These are phyloP conservation scores for Pollachius pollachius DNA, from an alignment of 2,113 vertebrate species.

Conservation along the genomic window DNA sequence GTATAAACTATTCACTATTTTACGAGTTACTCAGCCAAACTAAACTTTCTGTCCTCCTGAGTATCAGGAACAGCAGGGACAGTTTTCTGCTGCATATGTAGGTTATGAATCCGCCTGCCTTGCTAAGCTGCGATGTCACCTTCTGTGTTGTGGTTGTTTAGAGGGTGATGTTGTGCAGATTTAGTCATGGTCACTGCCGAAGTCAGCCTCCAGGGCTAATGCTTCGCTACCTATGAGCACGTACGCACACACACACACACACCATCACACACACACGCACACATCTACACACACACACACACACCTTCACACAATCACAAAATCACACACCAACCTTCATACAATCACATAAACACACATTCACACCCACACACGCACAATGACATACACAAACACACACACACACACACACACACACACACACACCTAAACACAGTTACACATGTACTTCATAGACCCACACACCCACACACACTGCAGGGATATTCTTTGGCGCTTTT, in stretches of 20 bases:
- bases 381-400: neutral
- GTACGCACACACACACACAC: neutral
- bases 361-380: neutral
- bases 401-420: too few species aligned
- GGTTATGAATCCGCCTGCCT: neutral
- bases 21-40: too few species aligned
- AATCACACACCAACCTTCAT: neutral
- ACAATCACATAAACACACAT: constrained; percentile 7
- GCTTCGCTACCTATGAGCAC: neutral
- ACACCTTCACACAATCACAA: neutral
- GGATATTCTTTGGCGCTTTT: too few species aligned
- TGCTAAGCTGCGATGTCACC: neutral
- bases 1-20: too few species aligned
- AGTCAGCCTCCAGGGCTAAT: neutral
- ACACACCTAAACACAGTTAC: too few species aligned
- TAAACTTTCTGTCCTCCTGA: neutral
- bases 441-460: too few species aligned
- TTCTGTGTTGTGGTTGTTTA: neutral
- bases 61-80: neutral
- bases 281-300: neutral
- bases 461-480: too few species aligned
- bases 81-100: neutral
- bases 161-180: neutral
- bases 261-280: neutral
- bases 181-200: neutral